Evolutionary conservation across 2,797 vertebrate species (phyloP).

Genomic region (Psittacula derbiana): DNA sequence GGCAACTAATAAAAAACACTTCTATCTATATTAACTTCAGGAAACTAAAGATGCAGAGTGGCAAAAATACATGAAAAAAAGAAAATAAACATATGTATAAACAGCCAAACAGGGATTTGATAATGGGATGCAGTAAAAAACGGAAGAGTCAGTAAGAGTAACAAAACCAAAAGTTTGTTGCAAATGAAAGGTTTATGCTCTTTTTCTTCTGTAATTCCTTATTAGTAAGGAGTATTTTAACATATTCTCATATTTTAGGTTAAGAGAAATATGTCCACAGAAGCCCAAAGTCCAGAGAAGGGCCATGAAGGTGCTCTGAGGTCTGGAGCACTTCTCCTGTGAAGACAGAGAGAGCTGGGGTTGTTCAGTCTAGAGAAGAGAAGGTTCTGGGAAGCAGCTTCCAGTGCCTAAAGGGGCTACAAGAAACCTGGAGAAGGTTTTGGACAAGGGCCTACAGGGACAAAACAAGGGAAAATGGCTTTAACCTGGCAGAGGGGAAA

Average conservation of each 20-base stretch:
- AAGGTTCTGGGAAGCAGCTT: not conserved
- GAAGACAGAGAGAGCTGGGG: not conserved
- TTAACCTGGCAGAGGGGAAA: not conserved
- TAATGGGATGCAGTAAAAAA: not conserved
- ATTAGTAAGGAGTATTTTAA: not conserved
- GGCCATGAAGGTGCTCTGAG: not conserved
- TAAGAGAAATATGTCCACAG: not conserved
- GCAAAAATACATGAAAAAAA: not conserved
- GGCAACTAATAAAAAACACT: not conserved
- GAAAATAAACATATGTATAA: not conserved
- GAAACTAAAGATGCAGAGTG: not conserved
- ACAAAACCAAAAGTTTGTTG: not conserved
- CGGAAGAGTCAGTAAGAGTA: not conserved
- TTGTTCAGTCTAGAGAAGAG: not conserved
- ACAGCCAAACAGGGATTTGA: not conserved
- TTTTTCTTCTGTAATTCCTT: not conserved
- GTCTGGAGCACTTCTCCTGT: not conserved
- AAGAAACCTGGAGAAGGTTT: not conserved
- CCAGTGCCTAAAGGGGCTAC: not conserved
- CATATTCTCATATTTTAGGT: not conserved
- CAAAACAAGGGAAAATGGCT: not conserved
- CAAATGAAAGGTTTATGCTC: not conserved
- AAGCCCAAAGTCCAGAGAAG: not conserved
- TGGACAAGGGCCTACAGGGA: not conserved
- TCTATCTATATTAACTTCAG: not conserved